These are phyloP conservation scores for Misgurnus mizolepis DNA, from an alignment of 2,113 vertebrate genomes.

Conservation along the genomic window DNA sequence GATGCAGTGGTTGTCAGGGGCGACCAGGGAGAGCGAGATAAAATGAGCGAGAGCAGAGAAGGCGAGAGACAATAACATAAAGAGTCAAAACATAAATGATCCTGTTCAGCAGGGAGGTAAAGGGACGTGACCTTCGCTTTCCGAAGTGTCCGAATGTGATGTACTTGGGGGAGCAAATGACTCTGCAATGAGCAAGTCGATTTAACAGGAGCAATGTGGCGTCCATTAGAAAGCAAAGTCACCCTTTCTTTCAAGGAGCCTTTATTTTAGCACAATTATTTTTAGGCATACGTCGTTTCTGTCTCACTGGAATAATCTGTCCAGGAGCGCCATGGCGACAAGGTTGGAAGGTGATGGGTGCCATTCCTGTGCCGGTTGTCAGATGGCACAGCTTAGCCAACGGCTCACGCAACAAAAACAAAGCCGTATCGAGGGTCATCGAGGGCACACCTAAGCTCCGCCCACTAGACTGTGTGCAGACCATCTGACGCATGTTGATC, in stretches of 20 bases:
- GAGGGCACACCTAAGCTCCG: too few relatives aligned
- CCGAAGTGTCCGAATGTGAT: neutral
- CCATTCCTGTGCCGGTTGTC: constrained; percentile 24
- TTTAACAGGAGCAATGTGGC: neutral
- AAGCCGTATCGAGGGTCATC: constrained; percentile 1
- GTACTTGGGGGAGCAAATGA: neutral
- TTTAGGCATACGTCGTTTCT: constrained; percentile 37
- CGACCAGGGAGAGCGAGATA: constrained; percentile 48
- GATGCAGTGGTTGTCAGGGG: constrained; percentile 69
- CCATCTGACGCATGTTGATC: too few relatives aligned
- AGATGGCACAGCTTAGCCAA: constrained; percentile 13
- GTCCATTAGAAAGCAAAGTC: constrained; percentile 46
- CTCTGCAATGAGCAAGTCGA: neutral
- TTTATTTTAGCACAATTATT: constrained; percentile 53
- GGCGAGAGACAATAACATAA: constrained; percentile 21
- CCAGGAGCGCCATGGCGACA: constrained; percentile 23
- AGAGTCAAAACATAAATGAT: constrained; percentile 1
- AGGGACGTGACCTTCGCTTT: constrained; percentile 14
- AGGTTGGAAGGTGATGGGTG: constrained; percentile 41
- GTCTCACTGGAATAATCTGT: neutral
- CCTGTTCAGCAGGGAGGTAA: neutral
- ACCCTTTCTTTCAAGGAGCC: constrained; percentile 46
- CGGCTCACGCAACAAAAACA: neutral
- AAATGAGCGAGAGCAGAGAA: constrained; percentile 6
- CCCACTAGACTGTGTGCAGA: too few relatives aligned